Evolutionary conservation across 1,140 invertebrate species (phyloP).

Genomic region (Neodiprion lecontei): DNA sequence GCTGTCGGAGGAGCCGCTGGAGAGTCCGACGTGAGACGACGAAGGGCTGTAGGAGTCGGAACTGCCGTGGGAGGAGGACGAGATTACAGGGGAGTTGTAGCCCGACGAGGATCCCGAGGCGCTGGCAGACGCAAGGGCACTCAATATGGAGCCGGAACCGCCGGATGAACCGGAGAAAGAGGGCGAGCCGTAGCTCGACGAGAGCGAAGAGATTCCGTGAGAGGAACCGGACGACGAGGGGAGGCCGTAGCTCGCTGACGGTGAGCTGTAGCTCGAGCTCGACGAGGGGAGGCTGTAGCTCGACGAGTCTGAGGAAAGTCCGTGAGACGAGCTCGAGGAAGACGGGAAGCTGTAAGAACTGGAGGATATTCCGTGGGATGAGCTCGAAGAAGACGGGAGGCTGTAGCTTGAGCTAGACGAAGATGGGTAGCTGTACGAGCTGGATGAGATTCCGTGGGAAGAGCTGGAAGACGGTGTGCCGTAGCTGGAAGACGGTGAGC

Average conservation of each 20-base stretch:
- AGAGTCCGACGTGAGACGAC: constrained; percentile 33
- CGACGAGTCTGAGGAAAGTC: constrained; percentile 23
- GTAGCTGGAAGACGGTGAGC: constrained; percentile 34
- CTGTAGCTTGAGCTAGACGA: constrained; percentile 30
- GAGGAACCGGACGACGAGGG: background rate
- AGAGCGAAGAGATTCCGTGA: background rate
- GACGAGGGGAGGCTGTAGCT: constrained; percentile 13
- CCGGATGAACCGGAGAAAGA: constrained; percentile 16
- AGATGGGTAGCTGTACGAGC: constrained; percentile 25
- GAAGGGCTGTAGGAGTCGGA: constrained; percentile 28
- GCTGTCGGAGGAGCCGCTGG: constrained; percentile 41
- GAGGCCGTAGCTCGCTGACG: background rate
- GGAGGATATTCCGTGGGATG: constrained; percentile 33
- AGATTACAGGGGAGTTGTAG: background rate
- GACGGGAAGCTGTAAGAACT: constrained; percentile 9
- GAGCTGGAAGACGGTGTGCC: constrained; percentile 20
- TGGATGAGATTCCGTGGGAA: constrained; percentile 19
- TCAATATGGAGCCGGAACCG: background rate
- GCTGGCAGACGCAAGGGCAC: background rate
- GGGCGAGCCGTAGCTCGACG: background rate
- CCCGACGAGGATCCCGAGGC: background rate
- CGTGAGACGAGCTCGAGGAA: constrained; percentile 29
- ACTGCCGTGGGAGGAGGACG: background rate
- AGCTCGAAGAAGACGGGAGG: constrained; percentile 27
- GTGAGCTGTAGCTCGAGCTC: constrained; percentile 7